Base-by-base conservation (phyloP, 2,113 vertebrate genomes). In the Myotis yumanensis region DNA sequence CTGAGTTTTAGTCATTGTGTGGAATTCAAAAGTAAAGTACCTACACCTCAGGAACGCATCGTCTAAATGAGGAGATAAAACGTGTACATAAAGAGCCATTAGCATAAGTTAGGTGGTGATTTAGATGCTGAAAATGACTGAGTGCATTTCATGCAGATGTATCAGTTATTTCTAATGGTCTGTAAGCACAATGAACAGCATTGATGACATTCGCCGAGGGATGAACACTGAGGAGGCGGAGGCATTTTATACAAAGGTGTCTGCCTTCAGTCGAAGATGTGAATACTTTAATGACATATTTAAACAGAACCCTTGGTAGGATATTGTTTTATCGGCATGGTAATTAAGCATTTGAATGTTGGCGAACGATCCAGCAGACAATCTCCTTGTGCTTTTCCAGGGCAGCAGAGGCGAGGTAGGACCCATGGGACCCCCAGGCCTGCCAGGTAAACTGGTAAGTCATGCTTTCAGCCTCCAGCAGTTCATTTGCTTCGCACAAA, bases 391-490 rank as follows among this genome's bases (percentile, higher is more conserved):
- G 96, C 97, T 89, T 95, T 80, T 32, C 57, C 95, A 99, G 99
- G 99, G 99, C 96, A 98, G 98, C 73, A 94, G 98, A 97, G 99
- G 99, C 75, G 98, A 98, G 92, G 93, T 89, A 90, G 99, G 99
- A 82, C 99, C 98, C 48, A 4, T 10, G 0, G 99, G 99, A 94
- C 97, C 99, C 86, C 97, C 98, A 64, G 99, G 99, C 32, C 98
- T 98, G 91, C 98, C 98, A 96, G 99, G 99, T 84, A 98, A 98
- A 97, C 98, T 97, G 98, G 99, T 99, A 98, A 98, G 99, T 98
- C 57, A 80, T 32, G 35, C 46, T 84, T 94, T 48, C 3, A n/a
- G 51, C 72, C 12, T 76, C 90, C 48, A 71, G 16, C 35, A 15
- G 22, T 59, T 93, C 20, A 4, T 87, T 95, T 91, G 54, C 72